Conservation (phyloP, 2,888 invertebrate genomes). For the Eupithecia tripunctaria region DNA sequence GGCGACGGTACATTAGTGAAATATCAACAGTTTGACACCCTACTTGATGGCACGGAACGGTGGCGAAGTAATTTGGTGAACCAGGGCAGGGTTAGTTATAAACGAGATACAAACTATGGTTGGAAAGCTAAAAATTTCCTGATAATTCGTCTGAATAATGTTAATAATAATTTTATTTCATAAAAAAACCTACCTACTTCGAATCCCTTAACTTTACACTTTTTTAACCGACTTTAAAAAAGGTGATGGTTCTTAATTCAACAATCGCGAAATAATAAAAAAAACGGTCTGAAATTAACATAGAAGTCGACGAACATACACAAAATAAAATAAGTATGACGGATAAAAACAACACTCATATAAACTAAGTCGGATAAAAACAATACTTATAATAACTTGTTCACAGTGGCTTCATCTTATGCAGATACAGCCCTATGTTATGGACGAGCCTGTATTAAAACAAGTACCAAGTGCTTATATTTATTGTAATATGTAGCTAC, state of each 20-base stretch:
- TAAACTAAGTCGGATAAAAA: too few relatives aligned
- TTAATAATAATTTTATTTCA: neutral
- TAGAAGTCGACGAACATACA: neutral
- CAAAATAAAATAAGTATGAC: too few relatives aligned
- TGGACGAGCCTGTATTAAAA: neutral
- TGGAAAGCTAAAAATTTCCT: neutral
- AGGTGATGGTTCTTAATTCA: too few relatives aligned
- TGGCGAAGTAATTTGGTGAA: conserved; percentile 59
- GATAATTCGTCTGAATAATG: neutral
- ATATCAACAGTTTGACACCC: conserved; percentile 51
- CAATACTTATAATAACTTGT: too few relatives aligned
- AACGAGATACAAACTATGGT: neutral
- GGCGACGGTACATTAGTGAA: conserved; percentile 68
- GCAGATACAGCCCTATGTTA: neutral
- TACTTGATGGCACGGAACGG: conserved; percentile 40
- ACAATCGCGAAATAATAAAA: too few relatives aligned
- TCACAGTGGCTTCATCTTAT: neutral
- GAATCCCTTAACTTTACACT: too few relatives aligned
- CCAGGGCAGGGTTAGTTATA: neutral
- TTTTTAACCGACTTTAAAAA: too few relatives aligned
- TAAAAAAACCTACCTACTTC: too few relatives aligned
- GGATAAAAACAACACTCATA: too few relatives aligned
- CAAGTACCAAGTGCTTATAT: neutral
- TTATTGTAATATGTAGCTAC: too few relatives aligned
- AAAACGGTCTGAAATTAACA: too few relatives aligned